These are phyloP conservation scores for Tethya wilhelma DNA, from an alignment of 37 sponge, comb jelly and placozoan genomes.

Conservation along the genomic window DNA sequence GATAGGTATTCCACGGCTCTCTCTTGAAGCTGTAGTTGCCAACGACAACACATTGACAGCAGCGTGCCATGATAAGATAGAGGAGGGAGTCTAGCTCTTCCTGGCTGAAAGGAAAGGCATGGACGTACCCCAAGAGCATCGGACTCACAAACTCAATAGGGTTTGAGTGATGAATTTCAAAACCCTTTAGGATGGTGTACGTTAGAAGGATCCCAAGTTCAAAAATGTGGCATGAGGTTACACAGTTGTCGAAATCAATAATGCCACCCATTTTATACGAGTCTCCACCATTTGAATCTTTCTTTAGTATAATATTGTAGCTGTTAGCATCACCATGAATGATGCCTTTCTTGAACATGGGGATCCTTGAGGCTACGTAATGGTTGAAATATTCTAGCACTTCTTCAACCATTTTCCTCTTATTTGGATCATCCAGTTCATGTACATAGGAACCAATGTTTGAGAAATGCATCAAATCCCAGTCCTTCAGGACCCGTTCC, in stretches of 20 bases:
- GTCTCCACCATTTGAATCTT: background rate
- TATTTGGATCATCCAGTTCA: background rate
- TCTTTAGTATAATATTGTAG: constrained; percentile 25
- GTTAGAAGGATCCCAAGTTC: constrained; percentile 34
- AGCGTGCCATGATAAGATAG: constrained; percentile 20
- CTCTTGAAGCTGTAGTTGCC: background rate
- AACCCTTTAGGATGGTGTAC: background rate
- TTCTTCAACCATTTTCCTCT: constrained; percentile 27
- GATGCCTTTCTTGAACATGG: constrained; percentile 18
- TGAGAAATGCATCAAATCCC: constrained; percentile 41
- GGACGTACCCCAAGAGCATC: constrained; percentile 18
- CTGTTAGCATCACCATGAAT: constrained; percentile 50
- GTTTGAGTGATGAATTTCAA: background rate
- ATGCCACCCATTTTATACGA: constrained; percentile 17
- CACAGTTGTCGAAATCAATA: constrained; percentile 30
- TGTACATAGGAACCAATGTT: background rate
- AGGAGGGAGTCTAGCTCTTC: constrained; percentile 44
- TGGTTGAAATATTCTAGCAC: constrained; percentile 6
- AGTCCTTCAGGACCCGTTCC: background rate
- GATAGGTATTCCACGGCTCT: constrained; percentile 37
- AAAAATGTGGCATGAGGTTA: constrained; percentile 24
- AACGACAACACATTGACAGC: constrained; percentile 16
- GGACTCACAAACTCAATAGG: constrained; percentile 20
- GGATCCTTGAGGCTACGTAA: constrained; percentile 28
- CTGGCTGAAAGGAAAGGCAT: constrained; percentile 7